A percentile compares a stretch with the other conserved stretches of the same genome.
phyloP scores from a whole-genome alignment of 2,113 vertebrate genomes.

The Mus pahari region DNA sequence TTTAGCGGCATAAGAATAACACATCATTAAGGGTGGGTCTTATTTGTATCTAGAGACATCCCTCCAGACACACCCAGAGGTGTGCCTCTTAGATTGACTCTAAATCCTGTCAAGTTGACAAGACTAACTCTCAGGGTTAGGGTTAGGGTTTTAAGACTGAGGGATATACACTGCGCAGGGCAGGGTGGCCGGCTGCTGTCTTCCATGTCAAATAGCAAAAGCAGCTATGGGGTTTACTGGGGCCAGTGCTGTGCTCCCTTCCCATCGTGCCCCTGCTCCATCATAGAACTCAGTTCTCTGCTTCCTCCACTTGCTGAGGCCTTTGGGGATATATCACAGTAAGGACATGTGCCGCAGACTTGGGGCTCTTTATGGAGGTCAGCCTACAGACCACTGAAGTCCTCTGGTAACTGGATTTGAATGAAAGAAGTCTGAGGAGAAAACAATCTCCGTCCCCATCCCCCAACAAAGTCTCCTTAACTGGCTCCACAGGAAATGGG shows the following conservation, averaged over 20 bases:
- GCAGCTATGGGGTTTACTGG: background rate
- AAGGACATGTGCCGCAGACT: no score
- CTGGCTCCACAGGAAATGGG: background rate
- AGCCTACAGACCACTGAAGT: background rate
- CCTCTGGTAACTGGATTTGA: background rate
- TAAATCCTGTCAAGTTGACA: background rate
- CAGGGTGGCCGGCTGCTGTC: no score
- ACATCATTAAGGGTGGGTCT: background rate
- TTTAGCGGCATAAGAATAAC: no score
- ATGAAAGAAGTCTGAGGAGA: background rate
- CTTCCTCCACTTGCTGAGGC: background rate
- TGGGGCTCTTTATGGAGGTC: background rate
- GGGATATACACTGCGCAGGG: background rate
- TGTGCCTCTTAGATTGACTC: background rate
- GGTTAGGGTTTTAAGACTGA: background rate
- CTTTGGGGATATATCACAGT: background rate
- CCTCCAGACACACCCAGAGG: background rate
- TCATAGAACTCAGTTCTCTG: background rate
- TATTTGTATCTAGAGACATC: background rate
- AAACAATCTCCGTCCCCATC: background rate
- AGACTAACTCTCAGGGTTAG: background rate
- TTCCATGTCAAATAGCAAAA: background rate
- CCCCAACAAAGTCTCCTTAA: background rate
- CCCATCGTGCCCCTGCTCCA: background rate
- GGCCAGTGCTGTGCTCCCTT: background rate